phyloP scores from a whole-genome alignment of 2,888 invertebrate species.

The Erynnis tages region DNA sequence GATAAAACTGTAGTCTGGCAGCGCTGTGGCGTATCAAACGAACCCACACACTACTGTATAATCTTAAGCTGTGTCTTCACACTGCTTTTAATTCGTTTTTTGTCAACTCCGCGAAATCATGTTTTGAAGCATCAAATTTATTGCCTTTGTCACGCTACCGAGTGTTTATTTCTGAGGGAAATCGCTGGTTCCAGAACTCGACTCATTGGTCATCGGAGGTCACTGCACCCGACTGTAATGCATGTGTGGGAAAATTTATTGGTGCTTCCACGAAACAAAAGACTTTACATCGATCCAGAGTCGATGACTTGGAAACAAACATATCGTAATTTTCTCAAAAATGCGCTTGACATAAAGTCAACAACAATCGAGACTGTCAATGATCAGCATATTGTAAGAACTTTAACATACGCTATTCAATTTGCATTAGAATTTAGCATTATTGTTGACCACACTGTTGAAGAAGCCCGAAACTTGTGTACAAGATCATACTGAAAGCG shows the following conservation, averaged over 20 bases:
- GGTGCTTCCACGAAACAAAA: conserved; percentile 2
- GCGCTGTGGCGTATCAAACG: no score
- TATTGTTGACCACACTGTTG: no score
- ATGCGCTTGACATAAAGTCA: no score
- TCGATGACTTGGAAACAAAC: no score
- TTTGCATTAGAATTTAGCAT: no score
- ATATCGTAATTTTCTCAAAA: no score
- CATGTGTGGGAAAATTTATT: conserved; percentile 8
- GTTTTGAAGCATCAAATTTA: conserved; percentile 8
- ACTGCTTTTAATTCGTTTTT: conserved; percentile 14
- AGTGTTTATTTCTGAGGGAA: conserved; percentile 3
- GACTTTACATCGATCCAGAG: not conserved
- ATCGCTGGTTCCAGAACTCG: not conserved
- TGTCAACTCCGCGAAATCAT: conserved; percentile 7
- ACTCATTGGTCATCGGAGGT: conserved; percentile 2
- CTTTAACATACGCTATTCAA: no score
- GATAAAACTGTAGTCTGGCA: no score
- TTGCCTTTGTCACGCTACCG: conserved; percentile 15
- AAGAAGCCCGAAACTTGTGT: not conserved
- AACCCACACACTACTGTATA: no score
- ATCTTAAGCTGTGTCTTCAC: no score
- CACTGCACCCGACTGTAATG: conserved; percentile 4
- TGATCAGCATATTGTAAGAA: no score
- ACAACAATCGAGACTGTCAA: no score
- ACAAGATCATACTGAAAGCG: not conserved